Evolutionary conservation across 1,140 invertebrate genomes (phyloP), one percentile per base, ranked within the genome.

Genomic region (Drosophila sp.): DNA sequence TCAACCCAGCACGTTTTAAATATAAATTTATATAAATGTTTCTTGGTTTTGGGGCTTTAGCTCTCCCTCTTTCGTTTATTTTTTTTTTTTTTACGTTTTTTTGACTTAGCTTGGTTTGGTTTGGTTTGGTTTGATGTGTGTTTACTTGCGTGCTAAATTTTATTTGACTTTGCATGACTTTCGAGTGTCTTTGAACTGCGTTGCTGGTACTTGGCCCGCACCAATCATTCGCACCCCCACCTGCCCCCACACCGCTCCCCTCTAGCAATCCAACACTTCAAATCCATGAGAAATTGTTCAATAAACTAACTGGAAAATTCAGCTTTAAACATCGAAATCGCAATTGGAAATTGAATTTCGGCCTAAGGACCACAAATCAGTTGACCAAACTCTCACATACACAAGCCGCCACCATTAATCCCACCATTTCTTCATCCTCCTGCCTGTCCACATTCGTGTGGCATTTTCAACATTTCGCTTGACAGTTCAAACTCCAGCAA

Each of bases 131-230:
- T 41, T 35, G 58, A 44, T 66, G 67, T 75, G 72, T 77, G 66
- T 71, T 68, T 72, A 66, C 55, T 78, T 69, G 76, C 66, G 72
- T 77, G 74, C 62, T 57, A 73, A 66, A 77, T 82, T 80, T 80
- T 80, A 80, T 80, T 80, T 82, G 78, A 82, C 80, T 80, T 82
- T 81, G 79, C 78, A 77, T 77, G 79, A 82, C 79, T 80, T 82
- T 81, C 73, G 78, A 40, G 70, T 80, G 74, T 74, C 78, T 77
- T 77, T 80, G 63, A 77, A 77, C 73, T 27, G 44, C 44, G 44
- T 50, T 50, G 44, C 44, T 50, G 44, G 44, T 50, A 23, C 44
- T 27, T 50, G 44, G 44, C 44, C 44, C 44, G 44, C 44, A 50
- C 44, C 44, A 27, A 50, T 27, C 23, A 17, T 2, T 47, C 23